phyloP scores from a whole-genome alignment of 2,888 invertebrate species.

The Rhimphoctona megacephalus region DNA sequence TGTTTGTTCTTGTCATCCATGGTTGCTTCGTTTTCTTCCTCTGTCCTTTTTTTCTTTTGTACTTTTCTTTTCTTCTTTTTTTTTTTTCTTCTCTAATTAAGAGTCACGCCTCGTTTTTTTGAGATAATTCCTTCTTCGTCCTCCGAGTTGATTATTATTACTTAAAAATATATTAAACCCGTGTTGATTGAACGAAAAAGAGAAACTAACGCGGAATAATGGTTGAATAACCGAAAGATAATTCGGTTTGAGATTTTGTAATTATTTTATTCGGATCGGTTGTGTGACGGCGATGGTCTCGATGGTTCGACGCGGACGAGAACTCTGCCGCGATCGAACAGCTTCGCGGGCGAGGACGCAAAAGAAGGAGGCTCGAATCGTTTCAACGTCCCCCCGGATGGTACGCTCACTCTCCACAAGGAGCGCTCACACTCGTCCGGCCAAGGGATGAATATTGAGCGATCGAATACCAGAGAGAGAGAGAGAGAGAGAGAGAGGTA shows the following conservation, averaged over 20 bases:
- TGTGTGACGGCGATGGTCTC: conserved; percentile 48
- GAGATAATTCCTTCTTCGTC: conserved; percentile 56
- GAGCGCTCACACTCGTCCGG: conserved; percentile 73
- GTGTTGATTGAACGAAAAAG: not conserved
- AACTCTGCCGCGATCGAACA: conserved; percentile 77
- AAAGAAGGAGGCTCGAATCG: conserved; percentile 72
- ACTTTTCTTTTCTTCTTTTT: no score
- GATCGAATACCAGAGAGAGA: conserved; percentile 77
- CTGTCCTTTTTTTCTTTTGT: not conserved
- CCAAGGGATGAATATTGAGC: conserved; percentile 84
- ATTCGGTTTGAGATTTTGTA: conserved; percentile 3
- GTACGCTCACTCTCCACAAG: conserved; percentile 38
- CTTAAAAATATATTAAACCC: not conserved
- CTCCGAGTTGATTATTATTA: conserved; percentile 23
- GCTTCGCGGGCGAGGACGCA: conserved; percentile 80
- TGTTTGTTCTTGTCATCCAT: conserved; percentile 87
- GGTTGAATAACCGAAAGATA: not conserved
- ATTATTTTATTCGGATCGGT: conserved; percentile 29
- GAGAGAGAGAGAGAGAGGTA: conserved; percentile 28
- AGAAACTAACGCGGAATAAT: not conserved
- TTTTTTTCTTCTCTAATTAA: not conserved
- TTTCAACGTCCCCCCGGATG: conserved; percentile 69
- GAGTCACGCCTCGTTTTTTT: conserved; percentile 20
- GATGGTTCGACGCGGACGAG: conserved; percentile 68
- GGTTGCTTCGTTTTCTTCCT: not conserved